Conservation (phyloP, 1,140 invertebrate species). For the Sitodiplosis mosellana region DNA sequence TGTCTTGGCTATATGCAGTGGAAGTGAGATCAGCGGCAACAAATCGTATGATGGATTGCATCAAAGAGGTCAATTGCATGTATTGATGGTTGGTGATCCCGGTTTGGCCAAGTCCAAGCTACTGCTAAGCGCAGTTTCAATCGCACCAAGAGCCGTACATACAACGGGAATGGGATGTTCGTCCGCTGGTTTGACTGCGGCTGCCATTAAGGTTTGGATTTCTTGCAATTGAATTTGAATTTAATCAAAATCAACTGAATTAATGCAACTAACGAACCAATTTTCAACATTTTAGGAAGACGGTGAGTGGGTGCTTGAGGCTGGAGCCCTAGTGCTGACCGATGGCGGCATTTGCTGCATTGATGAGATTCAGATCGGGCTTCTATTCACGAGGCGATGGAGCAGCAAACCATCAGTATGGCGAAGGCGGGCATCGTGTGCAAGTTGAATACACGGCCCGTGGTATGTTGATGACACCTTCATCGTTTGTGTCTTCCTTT, state of each 20-base stretch:
- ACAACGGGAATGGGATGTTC: conserved; percentile 77
- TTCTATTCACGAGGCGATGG: conserved; percentile 84
- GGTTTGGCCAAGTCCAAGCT: conserved; percentile 83
- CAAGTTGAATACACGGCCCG: conserved; percentile 65
- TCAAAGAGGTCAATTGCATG: conserved; percentile 56
- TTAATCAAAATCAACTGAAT: too few species aligned
- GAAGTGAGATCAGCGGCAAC: background rate
- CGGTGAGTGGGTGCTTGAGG: conserved; percentile 76
- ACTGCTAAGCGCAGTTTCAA: conserved; percentile 52
- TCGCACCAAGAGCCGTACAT: conserved; percentile 58
- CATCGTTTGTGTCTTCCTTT: too few species aligned
- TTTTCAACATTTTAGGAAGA: conserved; percentile 47
- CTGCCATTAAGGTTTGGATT: conserved; percentile 52
- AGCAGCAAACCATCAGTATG: conserved; percentile 81
- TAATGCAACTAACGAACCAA: too few species aligned
- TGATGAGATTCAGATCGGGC: conserved; percentile 69
- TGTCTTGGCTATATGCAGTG: conserved; percentile 27
- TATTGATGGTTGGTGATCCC: conserved; percentile 79
- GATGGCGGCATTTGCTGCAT: conserved; percentile 86
- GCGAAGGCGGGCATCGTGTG: conserved; percentile 82
- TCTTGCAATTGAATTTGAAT: background rate
- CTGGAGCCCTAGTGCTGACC: conserved; percentile 61
- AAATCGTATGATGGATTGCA: conserved; percentile 15
- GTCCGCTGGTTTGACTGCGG: conserved; percentile 72
- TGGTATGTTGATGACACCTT: too few species aligned